Evolutionary conservation across 2,797 vertebrate genomes (phyloP).

Genomic region (Rhabdomys pumilio): DNA sequence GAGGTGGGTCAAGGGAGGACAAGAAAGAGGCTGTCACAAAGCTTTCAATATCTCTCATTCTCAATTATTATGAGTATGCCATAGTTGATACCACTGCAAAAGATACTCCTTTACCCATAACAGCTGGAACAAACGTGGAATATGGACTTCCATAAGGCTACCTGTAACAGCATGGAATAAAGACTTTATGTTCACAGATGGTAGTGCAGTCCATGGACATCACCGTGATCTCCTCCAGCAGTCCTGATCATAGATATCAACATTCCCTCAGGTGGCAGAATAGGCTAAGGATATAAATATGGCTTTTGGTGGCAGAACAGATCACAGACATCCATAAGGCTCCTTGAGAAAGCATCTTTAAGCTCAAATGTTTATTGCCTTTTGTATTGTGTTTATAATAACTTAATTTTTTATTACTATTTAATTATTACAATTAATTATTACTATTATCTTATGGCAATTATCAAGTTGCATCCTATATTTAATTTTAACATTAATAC

Average conservation of each 20-base stretch:
- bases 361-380: not conserved
- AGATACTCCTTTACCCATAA: not conserved
- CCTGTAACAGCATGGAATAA: not conserved
- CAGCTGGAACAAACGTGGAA: no score
- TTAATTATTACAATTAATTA: not conserved
- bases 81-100: not conserved
- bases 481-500: conserved; percentile 8
- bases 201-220: not conserved
- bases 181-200: not conserved
- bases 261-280: not conserved
- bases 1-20: not conserved
- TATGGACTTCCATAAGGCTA: no score
- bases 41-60: not conserved
- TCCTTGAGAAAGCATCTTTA: not conserved
- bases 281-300: not conserved
- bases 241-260: not conserved
- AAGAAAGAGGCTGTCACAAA: not conserved
- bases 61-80: not conserved
- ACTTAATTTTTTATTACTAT: not conserved
- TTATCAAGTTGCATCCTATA: not conserved
- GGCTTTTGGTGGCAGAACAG: no score
- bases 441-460: not conserved
- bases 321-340: not conserved
- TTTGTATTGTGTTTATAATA: not conserved
- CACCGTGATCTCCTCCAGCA: not conserved